These are phyloP conservation scores for Probaryconus sp. DNA, from an alignment of 1,140 invertebrate species.

Conservation along the genomic window DNA sequence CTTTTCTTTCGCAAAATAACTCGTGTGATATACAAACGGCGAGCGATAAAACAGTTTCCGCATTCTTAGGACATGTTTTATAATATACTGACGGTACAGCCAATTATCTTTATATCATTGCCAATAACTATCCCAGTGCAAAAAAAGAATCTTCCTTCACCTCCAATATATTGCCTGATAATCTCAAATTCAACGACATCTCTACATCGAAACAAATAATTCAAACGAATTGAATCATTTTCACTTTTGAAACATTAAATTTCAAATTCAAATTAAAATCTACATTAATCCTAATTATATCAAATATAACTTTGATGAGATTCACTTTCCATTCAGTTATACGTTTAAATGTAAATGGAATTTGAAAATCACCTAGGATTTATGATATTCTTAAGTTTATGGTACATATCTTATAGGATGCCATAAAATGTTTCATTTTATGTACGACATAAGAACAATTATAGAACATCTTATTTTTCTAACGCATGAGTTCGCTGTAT, in stretches of 20 bases:
- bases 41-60: slow-evolving; percentile 54
- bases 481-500: background rate
- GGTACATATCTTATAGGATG: too few species aligned
- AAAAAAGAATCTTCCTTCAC: slow-evolving; percentile 24
- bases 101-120: slow-evolving; percentile 29
- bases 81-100: slow-evolving; percentile 44
- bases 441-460: too few species aligned
- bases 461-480: too few species aligned
- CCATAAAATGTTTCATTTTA: too few species aligned
- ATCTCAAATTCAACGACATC: slow-evolving; percentile 3
- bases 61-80: slow-evolving; percentile 45
- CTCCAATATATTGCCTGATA: slow-evolving; percentile 17
- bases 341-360: too few species aligned
- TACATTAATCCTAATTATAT: too few species aligned
- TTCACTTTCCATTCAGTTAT: too few species aligned
- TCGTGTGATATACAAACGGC: slow-evolving; percentile 52
- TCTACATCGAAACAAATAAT: slow-evolving; percentile 17
- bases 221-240: too few species aligned
- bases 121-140: slow-evolving; percentile 4
- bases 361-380: too few species aligned
- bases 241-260: slow-evolving; percentile 10
- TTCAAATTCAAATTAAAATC: background rate
- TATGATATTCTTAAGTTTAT: too few species aligned
- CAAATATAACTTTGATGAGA: too few species aligned
- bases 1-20: slow-evolving; percentile 22